phyloP scores from a whole-genome alignment of 2,888 invertebrate genomes.

The Helicoverpa assulta region DNA sequence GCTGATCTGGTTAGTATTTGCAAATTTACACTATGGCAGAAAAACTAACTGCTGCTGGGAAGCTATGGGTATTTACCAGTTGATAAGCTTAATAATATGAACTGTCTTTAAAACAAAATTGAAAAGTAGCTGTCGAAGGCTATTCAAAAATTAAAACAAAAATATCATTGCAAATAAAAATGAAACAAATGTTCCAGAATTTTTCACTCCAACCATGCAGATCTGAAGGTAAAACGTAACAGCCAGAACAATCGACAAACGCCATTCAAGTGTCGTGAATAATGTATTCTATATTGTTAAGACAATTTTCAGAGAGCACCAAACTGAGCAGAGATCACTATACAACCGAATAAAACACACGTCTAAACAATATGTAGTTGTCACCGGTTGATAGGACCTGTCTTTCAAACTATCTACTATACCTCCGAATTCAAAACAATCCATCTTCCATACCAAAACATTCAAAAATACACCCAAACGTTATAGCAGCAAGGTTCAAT shows the following conservation, averaged over 20 bases:
- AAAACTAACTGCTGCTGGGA: no score
- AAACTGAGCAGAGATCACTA: conserved; percentile 82
- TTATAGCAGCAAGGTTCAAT: background rate
- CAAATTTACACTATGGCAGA: no score
- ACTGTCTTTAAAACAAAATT: no score
- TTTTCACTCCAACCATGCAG: background rate
- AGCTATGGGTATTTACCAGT: no score
- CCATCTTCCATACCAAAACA: background rate
- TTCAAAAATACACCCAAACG: conserved; percentile 35
- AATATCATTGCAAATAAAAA: background rate
- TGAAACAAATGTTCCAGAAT: background rate
- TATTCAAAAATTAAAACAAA: background rate
- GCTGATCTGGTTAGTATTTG: no score
- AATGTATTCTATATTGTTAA: conserved; percentile 77
- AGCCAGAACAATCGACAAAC: conserved; percentile 58
- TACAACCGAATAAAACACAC: conserved; percentile 85
- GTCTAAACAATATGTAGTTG: conserved; percentile 88
- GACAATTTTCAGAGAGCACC: conserved; percentile 79
- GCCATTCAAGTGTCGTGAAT: conserved; percentile 69
- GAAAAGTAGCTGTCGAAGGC: no score
- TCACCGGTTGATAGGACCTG: conserved; percentile 88
- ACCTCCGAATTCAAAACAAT: conserved; percentile 26
- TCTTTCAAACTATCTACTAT: conserved; percentile 86
- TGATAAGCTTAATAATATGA: no score
- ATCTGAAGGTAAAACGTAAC: conserved; percentile 43